phyloP scores from a whole-genome alignment of 2,888 invertebrate species.

The Folsomia candida region DNA sequence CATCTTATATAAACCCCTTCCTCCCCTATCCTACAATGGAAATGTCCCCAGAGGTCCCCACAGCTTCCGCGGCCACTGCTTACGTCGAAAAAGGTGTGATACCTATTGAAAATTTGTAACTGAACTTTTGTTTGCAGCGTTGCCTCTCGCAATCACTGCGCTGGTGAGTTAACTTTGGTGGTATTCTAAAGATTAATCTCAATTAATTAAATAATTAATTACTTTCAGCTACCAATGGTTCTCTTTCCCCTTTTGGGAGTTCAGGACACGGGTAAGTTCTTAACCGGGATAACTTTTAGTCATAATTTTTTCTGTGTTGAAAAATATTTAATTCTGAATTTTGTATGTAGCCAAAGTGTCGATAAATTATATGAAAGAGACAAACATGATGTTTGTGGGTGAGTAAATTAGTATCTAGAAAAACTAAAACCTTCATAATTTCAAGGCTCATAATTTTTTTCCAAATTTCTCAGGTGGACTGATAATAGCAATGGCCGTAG shows the following conservation, averaged over 20 bases:
- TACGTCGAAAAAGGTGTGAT: too few species aligned
- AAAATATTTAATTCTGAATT: neutral
- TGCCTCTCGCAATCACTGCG: slow-evolving; percentile 74
- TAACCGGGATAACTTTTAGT: neutral
- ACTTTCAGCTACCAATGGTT: slow-evolving; percentile 76
- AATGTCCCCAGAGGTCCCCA: too few species aligned
- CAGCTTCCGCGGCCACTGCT: too few species aligned
- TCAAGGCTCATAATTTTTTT: too few species aligned
- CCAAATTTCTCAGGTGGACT: too few species aligned
- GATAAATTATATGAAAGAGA: slow-evolving; percentile 48
- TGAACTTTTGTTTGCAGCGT: too few species aligned
- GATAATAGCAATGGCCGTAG: slow-evolving; percentile 58
- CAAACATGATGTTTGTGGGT: slow-evolving; percentile 53
- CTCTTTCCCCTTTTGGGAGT: slow-evolving; percentile 79
- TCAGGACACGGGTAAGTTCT: slow-evolving; percentile 57
- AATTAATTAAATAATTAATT: slow-evolving; percentile 72
- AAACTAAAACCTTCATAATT: neutral
- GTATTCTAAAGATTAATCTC: slow-evolving; percentile 80
- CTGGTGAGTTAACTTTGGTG: slow-evolving; percentile 65
- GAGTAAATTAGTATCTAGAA: neutral
- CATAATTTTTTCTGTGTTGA: slow-evolving; percentile 56
- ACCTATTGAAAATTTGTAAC: too few species aligned
- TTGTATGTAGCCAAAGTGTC: slow-evolving; percentile 33
- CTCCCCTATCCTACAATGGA: too few species aligned
- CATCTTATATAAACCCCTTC: too few species aligned